Evolutionary conservation across 2,888 invertebrate species (phyloP).

Genomic region (Zygogramma bicolorata): DNA sequence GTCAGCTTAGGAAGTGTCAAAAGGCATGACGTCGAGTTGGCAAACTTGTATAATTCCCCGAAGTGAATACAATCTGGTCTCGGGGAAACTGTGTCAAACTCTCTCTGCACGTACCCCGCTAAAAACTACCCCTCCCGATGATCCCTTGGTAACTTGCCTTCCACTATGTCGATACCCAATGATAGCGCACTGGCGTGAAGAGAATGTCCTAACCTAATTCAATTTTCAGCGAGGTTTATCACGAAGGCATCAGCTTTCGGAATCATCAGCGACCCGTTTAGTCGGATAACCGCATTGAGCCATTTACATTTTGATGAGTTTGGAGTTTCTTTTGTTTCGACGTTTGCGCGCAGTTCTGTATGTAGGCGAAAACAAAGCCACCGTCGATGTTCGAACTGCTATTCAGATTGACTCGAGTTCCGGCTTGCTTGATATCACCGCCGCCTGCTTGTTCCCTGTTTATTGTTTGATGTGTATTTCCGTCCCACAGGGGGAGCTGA

Average conservation of each 20-base stretch:
- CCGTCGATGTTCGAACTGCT: conserved; percentile 47
- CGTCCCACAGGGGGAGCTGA: background rate
- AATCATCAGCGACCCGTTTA: conserved; percentile 57
- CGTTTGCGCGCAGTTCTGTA: conserved; percentile 51
- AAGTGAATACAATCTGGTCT: background rate
- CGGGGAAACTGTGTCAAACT: conserved; percentile 15
- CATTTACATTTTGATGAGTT: conserved; percentile 63
- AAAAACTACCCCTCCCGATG: background rate
- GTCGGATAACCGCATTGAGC: conserved; percentile 57
- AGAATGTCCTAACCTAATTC: conserved; percentile 49
- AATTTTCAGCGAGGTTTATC: conserved; percentile 50
- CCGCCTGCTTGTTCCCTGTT: background rate
- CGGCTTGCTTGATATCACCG: conserved; percentile 9
- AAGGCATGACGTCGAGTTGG: background rate
- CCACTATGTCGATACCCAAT: conserved; percentile 7
- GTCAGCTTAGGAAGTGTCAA: background rate
- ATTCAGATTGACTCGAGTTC: conserved; percentile 50
- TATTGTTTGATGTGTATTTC: conserved; percentile 12
- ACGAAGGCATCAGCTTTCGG: conserved; percentile 50
- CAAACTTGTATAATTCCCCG: background rate
- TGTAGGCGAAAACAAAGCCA: conserved; percentile 33
- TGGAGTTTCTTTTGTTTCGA: conserved; percentile 60
- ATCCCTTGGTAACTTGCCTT: conserved; percentile 5
- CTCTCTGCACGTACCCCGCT: background rate
- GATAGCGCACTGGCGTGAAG: conserved; percentile 21